Evolutionary conservation across 2,888 invertebrate species (phyloP), one percentile per base, ranked within the genome.

Genomic region (Lycophotia porphyrea): DNA sequence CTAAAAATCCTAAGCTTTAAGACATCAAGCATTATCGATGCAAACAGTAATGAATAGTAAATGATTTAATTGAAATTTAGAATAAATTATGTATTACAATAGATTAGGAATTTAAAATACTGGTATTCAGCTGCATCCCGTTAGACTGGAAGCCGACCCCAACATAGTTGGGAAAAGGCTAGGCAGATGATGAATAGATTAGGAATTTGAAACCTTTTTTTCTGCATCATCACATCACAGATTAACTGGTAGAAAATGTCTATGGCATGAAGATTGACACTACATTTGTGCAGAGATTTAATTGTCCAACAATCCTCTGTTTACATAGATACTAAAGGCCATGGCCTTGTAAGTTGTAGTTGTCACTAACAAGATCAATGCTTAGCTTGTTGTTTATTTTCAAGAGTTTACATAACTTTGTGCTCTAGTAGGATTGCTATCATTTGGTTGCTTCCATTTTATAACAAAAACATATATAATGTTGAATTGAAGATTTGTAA

Each of bases 331-430:
- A 63, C 27, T 49, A 42, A 60, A 44, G 55, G 27, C 31, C 52
- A 58, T 60, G 36, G 18, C 65, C 75, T 69, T 79, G 31, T 44
- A 11, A 71, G 27, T 49, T 31, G 47, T 27, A 71, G 49, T n/a
- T 21, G 34, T 31, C 34, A 36, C 5, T 42, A 58, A 68, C 58
- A 55, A 79, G 74, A 79, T 79, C 68, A 79, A 79, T 68, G 75
- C 34, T 60, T 34, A 24, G 47, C 39, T 64, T 58, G 47, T 34
- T 61, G n/a, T 68, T 52, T 39, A 31, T 39, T 79, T 68, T 31
- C n/a, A 76, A 52, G 39, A 18, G 13, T 77, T 76, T 36, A 42
- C 5, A 21, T n/a, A 15, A 36, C 7, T 31, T n/a, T 36, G 21
- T 47, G 18, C 39, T 55, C 18, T n/a, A 27, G 5, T 18, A 68